phyloP scores from a whole-genome alignment of 2,888 invertebrate genomes.

The Harmothoe impar region DNA sequence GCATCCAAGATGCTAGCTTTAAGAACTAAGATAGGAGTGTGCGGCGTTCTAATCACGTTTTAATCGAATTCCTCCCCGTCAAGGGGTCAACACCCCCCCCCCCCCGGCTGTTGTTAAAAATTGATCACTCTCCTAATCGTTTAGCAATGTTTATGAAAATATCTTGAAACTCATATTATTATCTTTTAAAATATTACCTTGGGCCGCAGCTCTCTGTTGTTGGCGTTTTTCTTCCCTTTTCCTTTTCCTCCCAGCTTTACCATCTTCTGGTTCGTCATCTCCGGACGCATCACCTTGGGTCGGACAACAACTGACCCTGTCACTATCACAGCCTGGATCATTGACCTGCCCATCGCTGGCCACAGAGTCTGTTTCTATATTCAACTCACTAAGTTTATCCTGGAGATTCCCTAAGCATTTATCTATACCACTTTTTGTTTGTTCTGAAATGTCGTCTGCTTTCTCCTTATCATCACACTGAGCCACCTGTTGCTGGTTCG shows the following conservation, averaged over 20 bases:
- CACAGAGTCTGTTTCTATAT: background rate
- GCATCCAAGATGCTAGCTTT: too few species aligned
- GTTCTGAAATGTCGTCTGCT: background rate
- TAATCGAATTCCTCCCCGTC: too few species aligned
- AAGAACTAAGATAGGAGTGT: too few species aligned
- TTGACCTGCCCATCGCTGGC: background rate
- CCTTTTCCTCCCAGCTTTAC: slow-evolving; percentile 52
- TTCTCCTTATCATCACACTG: background rate
- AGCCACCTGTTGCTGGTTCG: background rate
- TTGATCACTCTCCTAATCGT: too few species aligned
- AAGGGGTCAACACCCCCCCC: too few species aligned
- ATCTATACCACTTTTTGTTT: background rate
- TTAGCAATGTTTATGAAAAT: too few species aligned
- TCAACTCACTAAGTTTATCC: background rate
- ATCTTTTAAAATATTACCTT: too few species aligned
- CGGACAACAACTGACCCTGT: background rate
- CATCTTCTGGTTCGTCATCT: slow-evolving; percentile 44
- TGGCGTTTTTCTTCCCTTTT: background rate
- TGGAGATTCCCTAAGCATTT: background rate
- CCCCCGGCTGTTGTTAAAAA: too few species aligned
- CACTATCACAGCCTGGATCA: background rate
- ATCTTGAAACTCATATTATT: too few species aligned
- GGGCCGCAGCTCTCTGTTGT: background rate
- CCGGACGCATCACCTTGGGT: background rate
- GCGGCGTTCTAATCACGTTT: too few species aligned